A percentile compares a stretch with the other conserved stretches of the same genome.
Conservation (phyloP, 2,113 vertebrate genomes). For the Campylomormyrus numenius region DNA sequence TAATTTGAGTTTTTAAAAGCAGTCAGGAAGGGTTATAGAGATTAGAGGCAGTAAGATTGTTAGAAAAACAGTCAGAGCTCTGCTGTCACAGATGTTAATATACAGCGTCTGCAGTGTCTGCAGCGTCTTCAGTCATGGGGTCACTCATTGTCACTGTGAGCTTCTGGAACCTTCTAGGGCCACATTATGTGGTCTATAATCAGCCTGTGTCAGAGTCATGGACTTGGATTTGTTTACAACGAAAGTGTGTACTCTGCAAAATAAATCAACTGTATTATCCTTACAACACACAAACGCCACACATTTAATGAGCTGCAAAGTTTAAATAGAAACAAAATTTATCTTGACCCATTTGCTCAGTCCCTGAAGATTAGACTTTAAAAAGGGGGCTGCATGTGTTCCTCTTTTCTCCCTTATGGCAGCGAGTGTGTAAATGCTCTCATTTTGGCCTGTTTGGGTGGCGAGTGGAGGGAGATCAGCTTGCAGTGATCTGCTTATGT, state of each 20-base stretch:
- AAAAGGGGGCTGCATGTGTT: constrained; percentile 18
- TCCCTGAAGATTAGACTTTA: constrained; percentile 28
- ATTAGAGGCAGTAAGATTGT: neutral
- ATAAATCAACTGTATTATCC: neutral
- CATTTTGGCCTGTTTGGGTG: constrained; percentile 25
- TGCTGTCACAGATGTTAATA: neutral
- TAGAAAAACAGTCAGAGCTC: neutral
- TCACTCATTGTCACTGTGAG: neutral
- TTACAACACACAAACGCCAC: neutral
- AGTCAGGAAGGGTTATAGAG: neutral
- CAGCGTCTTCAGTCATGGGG: neutral
- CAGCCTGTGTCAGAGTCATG: neutral
- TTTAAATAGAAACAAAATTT: constrained; percentile 17
- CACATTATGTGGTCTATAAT: neutral
- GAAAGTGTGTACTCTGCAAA: constrained; percentile 30
- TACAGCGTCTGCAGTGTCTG: neutral
- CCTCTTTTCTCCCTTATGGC: neutral
- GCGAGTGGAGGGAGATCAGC: constrained; percentile 58
- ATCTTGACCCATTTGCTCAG: constrained; percentile 8
- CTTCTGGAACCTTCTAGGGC: neutral
- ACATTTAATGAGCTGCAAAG: constrained; percentile 1
- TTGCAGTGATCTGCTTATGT: constrained; percentile 41
- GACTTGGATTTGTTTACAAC: neutral
- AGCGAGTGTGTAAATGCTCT: neutral
- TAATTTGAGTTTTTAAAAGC: neutral